Conservation (phyloP, 2,888 invertebrate genomes). For the Sclerodermus sp. region DNA sequence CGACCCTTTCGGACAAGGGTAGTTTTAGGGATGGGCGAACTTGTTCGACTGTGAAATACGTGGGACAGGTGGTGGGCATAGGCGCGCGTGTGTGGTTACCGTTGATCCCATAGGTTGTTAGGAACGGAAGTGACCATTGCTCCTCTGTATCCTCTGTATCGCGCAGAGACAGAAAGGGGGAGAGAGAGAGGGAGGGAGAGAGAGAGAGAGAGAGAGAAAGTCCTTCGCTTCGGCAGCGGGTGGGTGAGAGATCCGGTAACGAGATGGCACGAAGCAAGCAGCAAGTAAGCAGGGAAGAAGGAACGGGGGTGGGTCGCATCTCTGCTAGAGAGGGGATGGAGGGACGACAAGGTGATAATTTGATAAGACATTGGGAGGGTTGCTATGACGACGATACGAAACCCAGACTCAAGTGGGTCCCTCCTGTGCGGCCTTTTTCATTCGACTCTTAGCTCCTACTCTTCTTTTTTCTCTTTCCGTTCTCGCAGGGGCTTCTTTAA, state of each 20-base stretch:
- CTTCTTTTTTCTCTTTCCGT: conserved; percentile 24
- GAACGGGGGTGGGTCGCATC: too few species aligned
- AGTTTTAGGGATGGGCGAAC: conserved; percentile 20
- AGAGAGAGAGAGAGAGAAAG: too few species aligned
- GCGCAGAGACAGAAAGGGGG: conserved; percentile 8
- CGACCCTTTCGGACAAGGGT: conserved; percentile 14
- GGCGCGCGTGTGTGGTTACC: conserved; percentile 16
- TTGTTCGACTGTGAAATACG: too few species aligned
- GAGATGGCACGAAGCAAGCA: too few species aligned
- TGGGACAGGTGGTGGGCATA: conserved; percentile 4
- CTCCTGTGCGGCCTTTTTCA: too few species aligned
- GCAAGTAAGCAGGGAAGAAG: too few species aligned
- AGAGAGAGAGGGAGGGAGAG: conserved; percentile 21
- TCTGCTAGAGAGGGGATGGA: conserved; percentile 16
- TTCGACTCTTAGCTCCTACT: too few species aligned
- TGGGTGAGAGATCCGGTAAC: conserved; percentile 23
- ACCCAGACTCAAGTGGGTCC: conserved; percentile 37
- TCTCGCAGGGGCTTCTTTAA: conserved; percentile 17
- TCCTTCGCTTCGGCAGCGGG: conserved; percentile 4
- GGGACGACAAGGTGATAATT: conserved; percentile 56
- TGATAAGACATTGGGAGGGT: conserved; percentile 57
- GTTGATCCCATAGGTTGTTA: conserved; percentile 49
- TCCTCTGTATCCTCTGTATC: conserved; percentile 41
- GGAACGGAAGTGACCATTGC: conserved; percentile 49
- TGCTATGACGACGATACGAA: conserved; percentile 55